These are phyloP conservation scores for Octomys mimax DNA, from an alignment of 2,797 vertebrate genomes.

Conservation along the genomic window DNA sequence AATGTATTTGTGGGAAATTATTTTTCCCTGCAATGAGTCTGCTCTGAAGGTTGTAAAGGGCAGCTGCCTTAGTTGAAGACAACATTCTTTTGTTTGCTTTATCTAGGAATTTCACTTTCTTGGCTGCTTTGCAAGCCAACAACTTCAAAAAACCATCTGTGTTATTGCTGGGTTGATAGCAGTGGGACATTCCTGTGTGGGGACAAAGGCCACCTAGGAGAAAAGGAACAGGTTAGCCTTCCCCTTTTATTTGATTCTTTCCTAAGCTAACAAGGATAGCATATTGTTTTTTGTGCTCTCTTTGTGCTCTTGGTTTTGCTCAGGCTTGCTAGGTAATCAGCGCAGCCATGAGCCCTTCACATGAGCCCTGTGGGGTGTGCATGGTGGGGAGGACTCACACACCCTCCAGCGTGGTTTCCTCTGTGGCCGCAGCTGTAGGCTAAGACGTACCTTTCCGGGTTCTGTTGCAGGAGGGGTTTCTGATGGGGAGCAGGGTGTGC, in stretches of 20 bases:
- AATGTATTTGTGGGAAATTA: neutral
- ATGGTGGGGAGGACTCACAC: neutral
- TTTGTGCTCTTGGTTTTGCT: neutral
- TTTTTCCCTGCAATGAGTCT: neutral
- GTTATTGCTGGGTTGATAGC: neutral
- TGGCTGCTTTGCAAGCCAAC: constrained; percentile 17
- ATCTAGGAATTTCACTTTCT: constrained; percentile 42
- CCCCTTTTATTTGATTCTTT: neutral
- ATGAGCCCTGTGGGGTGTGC: neutral
- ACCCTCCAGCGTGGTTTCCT: neutral
- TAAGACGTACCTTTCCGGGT: neutral
- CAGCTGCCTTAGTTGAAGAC: neutral
- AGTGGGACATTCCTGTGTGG: neutral
- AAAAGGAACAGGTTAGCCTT: neutral
- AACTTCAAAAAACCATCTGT: constrained; percentile 8
- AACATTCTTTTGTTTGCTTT: neutral
- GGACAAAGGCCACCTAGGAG: neutral
- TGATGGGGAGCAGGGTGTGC: fast-evolving
- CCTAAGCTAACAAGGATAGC: neutral
- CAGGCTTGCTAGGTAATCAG: neutral
- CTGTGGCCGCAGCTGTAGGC: neutral
- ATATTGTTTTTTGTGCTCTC: neutral
- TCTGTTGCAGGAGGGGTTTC: neutral
- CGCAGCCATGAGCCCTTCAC: neutral
- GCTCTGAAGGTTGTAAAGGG: neutral